Conservation (phyloP, 2,797 vertebrate species). For the Tangara arthus region DNA sequence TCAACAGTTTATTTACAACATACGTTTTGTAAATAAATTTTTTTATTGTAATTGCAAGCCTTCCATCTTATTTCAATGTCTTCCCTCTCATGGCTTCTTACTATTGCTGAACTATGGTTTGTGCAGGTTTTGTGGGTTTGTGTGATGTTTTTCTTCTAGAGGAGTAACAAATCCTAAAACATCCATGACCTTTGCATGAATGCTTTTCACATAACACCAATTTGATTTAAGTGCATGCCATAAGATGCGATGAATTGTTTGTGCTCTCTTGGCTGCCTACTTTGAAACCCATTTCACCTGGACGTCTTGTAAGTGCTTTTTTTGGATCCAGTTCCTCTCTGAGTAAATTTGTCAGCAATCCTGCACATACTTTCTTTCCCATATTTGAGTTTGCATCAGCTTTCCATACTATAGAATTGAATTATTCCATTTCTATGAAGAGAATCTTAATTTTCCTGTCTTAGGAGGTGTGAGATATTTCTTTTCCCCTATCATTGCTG, state of each 20-base stretch:
- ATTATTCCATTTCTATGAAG: background rate
- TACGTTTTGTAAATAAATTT: background rate
- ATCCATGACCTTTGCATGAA: background rate
- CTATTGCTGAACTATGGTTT: background rate
- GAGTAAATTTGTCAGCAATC: background rate
- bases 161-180: background rate
- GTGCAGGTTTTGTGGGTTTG: background rate
- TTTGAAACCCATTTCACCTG: background rate
- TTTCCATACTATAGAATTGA: background rate
- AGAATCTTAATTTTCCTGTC: background rate
- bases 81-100: background rate
- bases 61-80: background rate
- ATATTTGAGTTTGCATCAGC: background rate
- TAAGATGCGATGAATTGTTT: background rate
- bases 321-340: background rate
- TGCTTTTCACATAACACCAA: background rate
- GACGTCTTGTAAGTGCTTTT: background rate
- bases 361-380: background rate
- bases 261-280: background rate
- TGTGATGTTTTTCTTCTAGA: background rate
- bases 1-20: background rate
- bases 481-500: background rate
- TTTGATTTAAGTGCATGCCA: background rate
- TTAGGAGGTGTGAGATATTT: background rate
- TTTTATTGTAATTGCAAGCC: background rate